Evolutionary conservation across 2,797 vertebrate species (phyloP).

Genomic region (Graptemys geographica): DNA sequence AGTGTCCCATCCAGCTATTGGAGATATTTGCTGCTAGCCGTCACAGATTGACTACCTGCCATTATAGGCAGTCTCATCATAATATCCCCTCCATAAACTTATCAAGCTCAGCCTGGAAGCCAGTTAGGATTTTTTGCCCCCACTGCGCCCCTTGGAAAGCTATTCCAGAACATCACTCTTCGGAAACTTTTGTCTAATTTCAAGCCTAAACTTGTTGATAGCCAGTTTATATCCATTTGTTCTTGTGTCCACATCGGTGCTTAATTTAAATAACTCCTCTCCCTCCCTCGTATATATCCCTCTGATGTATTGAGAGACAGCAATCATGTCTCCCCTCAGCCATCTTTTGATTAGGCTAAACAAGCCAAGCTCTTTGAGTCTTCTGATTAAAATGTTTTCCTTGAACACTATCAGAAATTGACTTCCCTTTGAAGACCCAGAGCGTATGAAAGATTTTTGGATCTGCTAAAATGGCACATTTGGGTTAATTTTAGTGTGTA

Average conservation of each 20-base stretch:
- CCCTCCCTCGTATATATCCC: neutral
- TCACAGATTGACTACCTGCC: neutral
- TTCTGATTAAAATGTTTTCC: constrained; percentile 7
- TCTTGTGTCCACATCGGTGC: neutral
- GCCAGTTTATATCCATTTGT: neutral
- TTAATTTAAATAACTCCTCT: neutral
- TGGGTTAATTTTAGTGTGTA: neutral
- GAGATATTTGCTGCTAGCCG: neutral
- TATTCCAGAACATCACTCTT: neutral
- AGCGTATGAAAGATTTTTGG: neutral
- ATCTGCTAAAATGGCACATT: neutral
- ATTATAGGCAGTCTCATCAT: neutral
- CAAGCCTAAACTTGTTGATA: neutral
- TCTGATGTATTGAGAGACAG: neutral
- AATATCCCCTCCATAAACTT: neutral
- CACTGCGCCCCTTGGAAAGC: neutral
- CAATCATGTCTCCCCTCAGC: neutral
- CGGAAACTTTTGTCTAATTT: neutral
- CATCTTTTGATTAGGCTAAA: neutral
- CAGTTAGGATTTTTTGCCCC: neutral
- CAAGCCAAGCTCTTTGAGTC: neutral
- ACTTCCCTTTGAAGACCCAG: constrained; percentile 2
- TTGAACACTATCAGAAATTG: neutral
- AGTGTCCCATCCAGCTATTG: neutral
- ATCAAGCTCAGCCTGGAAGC: neutral